Conservation (phyloP, 2,888 invertebrate genomes). For the Pyrochroa serraticornis region DNA sequence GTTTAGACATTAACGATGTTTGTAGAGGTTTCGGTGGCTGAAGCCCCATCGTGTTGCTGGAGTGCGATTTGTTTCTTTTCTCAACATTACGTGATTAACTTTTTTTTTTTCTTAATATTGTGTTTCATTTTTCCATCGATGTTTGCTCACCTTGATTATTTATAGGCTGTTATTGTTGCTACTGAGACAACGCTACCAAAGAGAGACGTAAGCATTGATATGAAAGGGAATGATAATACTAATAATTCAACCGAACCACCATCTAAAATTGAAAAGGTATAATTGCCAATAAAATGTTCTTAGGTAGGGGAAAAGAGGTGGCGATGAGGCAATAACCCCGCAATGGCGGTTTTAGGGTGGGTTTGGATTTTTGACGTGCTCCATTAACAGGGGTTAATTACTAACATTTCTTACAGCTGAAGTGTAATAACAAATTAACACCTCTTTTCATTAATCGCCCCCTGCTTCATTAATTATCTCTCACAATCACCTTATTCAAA, state of each 20-base stretch:
- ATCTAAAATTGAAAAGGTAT: slow-evolving; percentile 47
- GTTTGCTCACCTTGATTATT: slow-evolving; percentile 41
- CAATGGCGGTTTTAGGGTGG: no score
- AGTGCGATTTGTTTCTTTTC: not conserved
- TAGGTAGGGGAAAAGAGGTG: slow-evolving; percentile 14
- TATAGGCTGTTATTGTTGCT: slow-evolving; percentile 54
- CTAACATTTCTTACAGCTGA: no score
- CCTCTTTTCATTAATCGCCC: no score
- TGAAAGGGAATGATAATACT: slow-evolving; percentile 51
- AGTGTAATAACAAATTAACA: no score
- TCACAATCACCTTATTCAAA: no score
- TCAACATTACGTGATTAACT: not conserved
- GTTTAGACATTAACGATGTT: slow-evolving; percentile 6
- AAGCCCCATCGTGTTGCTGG: no score
- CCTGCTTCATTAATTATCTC: no score
- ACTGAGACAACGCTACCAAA: slow-evolving; percentile 49
- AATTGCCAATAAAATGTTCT: not conserved
- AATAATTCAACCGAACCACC: slow-evolving; percentile 43
- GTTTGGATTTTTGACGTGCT: no score
- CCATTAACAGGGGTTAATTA: no score
- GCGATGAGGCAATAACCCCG: not conserved
- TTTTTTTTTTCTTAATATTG: not conserved
- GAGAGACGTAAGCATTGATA: slow-evolving; percentile 54
- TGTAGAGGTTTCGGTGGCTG: slow-evolving; percentile 6
- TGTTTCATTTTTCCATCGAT: slow-evolving; percentile 1